Base-by-base conservation (phyloP, 2,113 vertebrate genomes). In the Pao palembangensis region DNA sequence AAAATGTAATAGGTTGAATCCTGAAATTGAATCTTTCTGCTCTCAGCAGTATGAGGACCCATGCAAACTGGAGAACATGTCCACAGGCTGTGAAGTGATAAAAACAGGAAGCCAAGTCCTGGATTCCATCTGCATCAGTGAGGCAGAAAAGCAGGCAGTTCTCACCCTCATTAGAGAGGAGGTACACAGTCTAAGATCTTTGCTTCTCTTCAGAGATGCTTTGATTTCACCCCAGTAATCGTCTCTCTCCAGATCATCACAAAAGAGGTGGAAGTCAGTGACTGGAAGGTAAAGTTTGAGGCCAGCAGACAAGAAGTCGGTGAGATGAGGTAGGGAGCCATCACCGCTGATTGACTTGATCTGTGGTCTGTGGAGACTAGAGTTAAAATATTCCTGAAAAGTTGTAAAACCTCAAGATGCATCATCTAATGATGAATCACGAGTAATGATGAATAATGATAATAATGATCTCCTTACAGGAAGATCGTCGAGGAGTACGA, bases 401-500 rank as follows among this genome's bases (percentile, higher is more conserved):
- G 25, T 6, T 28, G 3, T 28, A 4, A 28, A 28, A 28, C 25
- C 43, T 15, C 16, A 17, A 44, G 13, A 17, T 17, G 2, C 3
- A 44, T 13, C 3, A 6, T 47, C 44, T 47, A 47, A n/a, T 47
- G 1, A 17, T 47, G 44, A n/a, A 18, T 23, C 25, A 28, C 1
- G 25, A 28, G 25, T 28, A 7, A 28, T 28, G 2, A 5, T 28
- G 25, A 28, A 28, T 28, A 7, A 28, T 28, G 25, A 28, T 7
- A 28, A 28, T 7, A 28, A 7, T 28, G 5, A 3, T 74, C 4
- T 51, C 58, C 58, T 63, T 68, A 25, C 61, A 98, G 96, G 84
- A 98, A 96, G 81, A 96, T 99, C 8, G 95, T 98, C 71, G 93
- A 94, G 14, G 97, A 99, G 76, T 99, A 98, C 42, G 96, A 99